Percentiles rank a stretch among this genome's conserved stretches.
Evolutionary conservation across 2,888 invertebrate genomes (phyloP).

Genomic region (Mesodorylaimus sp.): DNA sequence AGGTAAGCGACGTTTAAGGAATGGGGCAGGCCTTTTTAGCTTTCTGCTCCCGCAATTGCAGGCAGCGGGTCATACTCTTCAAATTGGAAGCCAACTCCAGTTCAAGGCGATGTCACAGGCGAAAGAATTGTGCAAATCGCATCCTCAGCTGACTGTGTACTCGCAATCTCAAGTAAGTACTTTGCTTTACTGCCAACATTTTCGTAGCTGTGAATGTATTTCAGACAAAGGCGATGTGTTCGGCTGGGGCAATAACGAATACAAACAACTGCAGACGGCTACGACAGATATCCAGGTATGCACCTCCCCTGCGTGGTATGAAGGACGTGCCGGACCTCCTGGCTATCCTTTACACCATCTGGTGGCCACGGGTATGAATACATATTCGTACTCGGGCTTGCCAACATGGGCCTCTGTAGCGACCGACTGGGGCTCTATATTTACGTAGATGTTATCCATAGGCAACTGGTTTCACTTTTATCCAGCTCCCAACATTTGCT

Average conservation of each 20-base stretch:
- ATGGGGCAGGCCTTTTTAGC: background rate
- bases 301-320: too few species aligned
- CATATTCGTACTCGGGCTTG: too few species aligned
- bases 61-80: background rate
- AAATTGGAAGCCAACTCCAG: slow-evolving; percentile 33
- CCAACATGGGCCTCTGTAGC: too few species aligned
- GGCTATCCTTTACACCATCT: too few species aligned
- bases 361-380: too few species aligned
- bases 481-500: too few species aligned
- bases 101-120: slow-evolving; percentile 55
- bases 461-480: too few species aligned
- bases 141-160: slow-evolving; percentile 61
- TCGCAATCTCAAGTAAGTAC: slow-evolving; percentile 49
- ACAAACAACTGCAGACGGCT: slow-evolving; percentile 52
- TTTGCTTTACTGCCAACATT: background rate
- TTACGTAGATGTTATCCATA: too few species aligned
- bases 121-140: slow-evolving; percentile 63
- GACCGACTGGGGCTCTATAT: too few species aligned
- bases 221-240: slow-evolving; percentile 69
- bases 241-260: slow-evolving; percentile 93
- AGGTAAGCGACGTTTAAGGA: slow-evolving; percentile 33
- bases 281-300: slow-evolving; percentile 46
- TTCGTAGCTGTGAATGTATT: slow-evolving; percentile 8
- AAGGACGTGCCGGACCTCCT: too few species aligned
- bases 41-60: background rate